These are phyloP conservation scores for Mesitornis unicolor DNA, from an alignment of 2,113 vertebrate species.

Conservation along the genomic window DNA sequence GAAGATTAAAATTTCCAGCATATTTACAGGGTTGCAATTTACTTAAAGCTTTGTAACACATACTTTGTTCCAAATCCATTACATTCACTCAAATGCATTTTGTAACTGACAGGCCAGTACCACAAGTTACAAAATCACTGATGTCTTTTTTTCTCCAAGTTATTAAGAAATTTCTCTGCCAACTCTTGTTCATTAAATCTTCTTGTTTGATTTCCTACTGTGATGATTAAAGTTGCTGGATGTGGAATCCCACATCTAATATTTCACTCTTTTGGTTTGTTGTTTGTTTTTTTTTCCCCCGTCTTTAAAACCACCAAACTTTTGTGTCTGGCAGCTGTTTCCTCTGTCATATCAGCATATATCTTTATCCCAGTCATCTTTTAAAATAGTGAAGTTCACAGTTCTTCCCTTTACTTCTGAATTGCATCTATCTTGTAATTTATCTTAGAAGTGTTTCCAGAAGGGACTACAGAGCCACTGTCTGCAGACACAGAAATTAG, in stretches of 20 bases:
- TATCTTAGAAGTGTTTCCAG: background rate
- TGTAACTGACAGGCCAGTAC: background rate
- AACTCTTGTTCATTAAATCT: background rate
- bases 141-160: background rate
- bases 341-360: background rate
- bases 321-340: background rate
- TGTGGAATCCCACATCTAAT: background rate
- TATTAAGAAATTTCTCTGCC: background rate
- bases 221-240: background rate
- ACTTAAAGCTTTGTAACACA: background rate
- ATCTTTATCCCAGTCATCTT: background rate
- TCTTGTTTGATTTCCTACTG: constrained; percentile 10
- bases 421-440: background rate
- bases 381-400: background rate
- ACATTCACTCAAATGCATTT: background rate
- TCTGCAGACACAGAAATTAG: background rate
- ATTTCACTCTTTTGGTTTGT: background rate
- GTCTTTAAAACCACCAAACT: background rate
- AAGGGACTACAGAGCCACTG: background rate
- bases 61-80: background rate
- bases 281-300: background rate
- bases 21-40: background rate
- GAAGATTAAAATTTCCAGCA: background rate
- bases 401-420: background rate
- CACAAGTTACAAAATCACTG: background rate